Base-by-base conservation (phyloP, 2,113 vertebrate genomes). In the Ardeotis arabs region DNA sequence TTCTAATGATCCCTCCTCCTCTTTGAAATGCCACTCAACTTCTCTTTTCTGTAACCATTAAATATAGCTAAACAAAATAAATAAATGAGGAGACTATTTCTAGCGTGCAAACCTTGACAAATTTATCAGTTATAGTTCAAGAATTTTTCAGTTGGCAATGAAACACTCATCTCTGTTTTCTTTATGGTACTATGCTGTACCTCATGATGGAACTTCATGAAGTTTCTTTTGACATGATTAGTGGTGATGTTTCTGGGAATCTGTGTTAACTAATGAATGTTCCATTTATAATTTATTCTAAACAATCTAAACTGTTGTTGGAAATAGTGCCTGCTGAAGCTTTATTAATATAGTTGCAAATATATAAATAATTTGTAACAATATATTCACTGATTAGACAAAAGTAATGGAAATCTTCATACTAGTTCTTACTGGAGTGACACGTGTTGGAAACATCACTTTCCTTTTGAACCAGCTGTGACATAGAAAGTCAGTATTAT, bases 11-110 rank as follows among this genome's bases (percentile, higher is more conserved):
- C 37, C 49, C 7, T 91, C 27, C 73, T 94, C 19, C 33, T 91
- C 67, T 96, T 95, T 93, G 95, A 95, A 96, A 94, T 92, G 87
- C 69, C 96, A 95, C 66, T 96, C 85, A 93, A 29, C 44, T 64
- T 74, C 69, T 78, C 76, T 93, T 87, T 86, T 49, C 23, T 60
- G 67, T 47, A 85, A 62, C 67, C 17, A 62, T 95, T 88, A 93
- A 94, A 80, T 69, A 70, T 4, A 94, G 29, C 90, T 77, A 93
- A 86, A 77, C 59, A 67, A 94, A 92, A 79, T 86, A 90, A 89
- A 89, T 83, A 89, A 91, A 88, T 52, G 16, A 93, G 41, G 74
- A 66, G 28, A 84, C 29, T 76, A 13, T 90, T 90, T 63, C 33
- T 84, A 66, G 33, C 24, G 33, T 45, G 49, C 47, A 87, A 80